Evolutionary conservation across 2,888 invertebrate genomes (phyloP).

Genomic region (Cryptus viduatorius): DNA sequence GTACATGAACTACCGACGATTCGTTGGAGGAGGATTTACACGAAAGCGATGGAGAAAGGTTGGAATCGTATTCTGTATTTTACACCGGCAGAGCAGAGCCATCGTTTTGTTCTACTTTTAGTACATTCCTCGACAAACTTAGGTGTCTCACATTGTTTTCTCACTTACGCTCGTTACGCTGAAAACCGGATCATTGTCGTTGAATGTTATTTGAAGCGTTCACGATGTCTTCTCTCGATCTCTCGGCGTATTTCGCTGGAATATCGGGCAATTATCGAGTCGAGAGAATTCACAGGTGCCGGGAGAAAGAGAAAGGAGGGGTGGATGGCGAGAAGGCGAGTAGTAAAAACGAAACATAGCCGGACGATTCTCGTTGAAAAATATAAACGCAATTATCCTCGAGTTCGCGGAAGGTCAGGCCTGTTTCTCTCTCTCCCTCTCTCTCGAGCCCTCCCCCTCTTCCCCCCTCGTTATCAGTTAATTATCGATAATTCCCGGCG

Average conservation of each 20-base stretch:
- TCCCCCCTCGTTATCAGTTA: conserved; percentile 65
- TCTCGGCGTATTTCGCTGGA: not conserved
- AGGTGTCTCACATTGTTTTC: not conserved
- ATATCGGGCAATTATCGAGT: not conserved
- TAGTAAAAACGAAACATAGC: not conserved
- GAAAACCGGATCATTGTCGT: not conserved
- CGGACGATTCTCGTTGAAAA: conserved; percentile 54
- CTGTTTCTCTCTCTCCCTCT: too few species aligned
- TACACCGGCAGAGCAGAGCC: not conserved
- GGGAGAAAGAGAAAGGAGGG: not conserved
- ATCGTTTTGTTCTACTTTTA: not conserved
- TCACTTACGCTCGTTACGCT: not conserved
- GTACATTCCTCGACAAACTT: not conserved
- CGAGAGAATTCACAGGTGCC: conserved; percentile 2
- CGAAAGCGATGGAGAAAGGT: not conserved
- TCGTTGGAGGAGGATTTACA: not conserved
- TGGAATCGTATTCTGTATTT: too few species aligned
- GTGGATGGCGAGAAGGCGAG: not conserved
- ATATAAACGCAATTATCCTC: conserved; percentile 60
- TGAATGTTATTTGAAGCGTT: not conserved
- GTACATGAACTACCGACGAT: not conserved
- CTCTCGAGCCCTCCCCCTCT: not conserved
- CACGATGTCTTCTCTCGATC: not conserved
- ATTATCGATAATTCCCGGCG: conserved; percentile 66
- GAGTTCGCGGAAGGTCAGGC: conserved; percentile 15